Evolutionary conservation across 2,888 invertebrate species (phyloP).

Genomic region (Metacarcinus magister): DNA sequence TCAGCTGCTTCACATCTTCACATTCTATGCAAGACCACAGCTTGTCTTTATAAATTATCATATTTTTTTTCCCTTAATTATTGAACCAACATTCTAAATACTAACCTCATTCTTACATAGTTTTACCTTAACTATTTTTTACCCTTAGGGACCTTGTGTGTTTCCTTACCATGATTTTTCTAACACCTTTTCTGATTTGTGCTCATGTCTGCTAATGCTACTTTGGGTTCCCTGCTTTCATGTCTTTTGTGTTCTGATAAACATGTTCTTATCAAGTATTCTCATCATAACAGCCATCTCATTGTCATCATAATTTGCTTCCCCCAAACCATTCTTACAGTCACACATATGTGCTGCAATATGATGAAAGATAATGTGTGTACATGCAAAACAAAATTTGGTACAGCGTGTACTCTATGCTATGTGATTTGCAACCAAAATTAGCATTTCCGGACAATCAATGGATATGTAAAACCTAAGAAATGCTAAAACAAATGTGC

Average conservation of each 20-base stretch:
- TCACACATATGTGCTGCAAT: not conserved
- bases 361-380: not conserved
- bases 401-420: not conserved
- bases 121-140: not conserved
- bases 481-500: not conserved
- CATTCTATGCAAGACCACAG: not conserved
- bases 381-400: not conserved
- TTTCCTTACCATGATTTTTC: not conserved
- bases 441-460: not conserved
- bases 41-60: not conserved
- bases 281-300: not conserved
- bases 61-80: not conserved
- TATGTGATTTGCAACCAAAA: not conserved
- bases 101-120: not conserved
- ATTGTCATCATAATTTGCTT: not conserved
- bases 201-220: slow-evolving; percentile 20
- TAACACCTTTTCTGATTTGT: not conserved
- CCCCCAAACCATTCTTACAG: not conserved
- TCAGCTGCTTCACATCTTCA: not conserved
- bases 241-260: not conserved
- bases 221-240: not conserved
- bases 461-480: not conserved
- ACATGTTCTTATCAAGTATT: not conserved
- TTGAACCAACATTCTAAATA: not conserved
- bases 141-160: not conserved